Percentiles rank a stretch among this genome's conserved stretches.
Evolutionary conservation across 2,888 invertebrate genomes (phyloP).

Genomic region (Zygothrica quintamaculata): DNA sequence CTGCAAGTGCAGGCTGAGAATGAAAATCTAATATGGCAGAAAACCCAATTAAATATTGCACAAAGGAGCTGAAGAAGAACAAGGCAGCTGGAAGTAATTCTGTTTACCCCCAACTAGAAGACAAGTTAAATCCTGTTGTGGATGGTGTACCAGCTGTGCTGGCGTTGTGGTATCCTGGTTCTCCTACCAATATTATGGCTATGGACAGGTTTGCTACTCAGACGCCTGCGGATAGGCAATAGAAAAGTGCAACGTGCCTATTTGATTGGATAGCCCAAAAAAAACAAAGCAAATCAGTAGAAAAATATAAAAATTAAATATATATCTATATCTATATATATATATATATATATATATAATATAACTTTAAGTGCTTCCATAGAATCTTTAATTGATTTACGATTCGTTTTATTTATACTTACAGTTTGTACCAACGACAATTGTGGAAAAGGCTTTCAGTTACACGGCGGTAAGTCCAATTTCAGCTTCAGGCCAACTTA

Average conservation of each 20-base stretch:
- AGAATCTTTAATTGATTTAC: constrained; percentile 43
- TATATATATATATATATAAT: constrained; percentile 2
- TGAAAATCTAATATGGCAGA: constrained; percentile 76
- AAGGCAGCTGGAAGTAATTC: constrained; percentile 70
- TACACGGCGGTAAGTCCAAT: background rate
- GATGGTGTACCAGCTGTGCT: constrained; percentile 52
- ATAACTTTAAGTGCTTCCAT: background rate
- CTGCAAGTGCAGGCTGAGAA: constrained; percentile 23
- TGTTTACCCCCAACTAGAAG: constrained; percentile 62
- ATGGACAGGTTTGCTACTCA: background rate
- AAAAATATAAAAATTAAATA: too few relatives aligned
- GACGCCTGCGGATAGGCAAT: constrained; percentile 45
- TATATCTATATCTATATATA: too few relatives aligned
- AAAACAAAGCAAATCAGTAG: constrained; percentile 9
- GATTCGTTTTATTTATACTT: background rate
- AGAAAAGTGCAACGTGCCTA: constrained; percentile 36
- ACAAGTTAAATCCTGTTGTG: constrained; percentile 69
- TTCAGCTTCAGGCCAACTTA: constrained; percentile 12
- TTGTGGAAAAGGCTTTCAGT: constrained; percentile 1
- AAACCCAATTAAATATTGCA: constrained; percentile 76
- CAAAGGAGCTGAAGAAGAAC: constrained; percentile 60
- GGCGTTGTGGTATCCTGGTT: too few relatives aligned
- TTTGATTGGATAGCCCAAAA: constrained; percentile 57
- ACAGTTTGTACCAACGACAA: constrained; percentile 10
- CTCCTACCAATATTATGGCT: background rate